Base-by-base conservation (phyloP, 2,888 invertebrate genomes). In the Tenthredo scrophulariae region DNA sequence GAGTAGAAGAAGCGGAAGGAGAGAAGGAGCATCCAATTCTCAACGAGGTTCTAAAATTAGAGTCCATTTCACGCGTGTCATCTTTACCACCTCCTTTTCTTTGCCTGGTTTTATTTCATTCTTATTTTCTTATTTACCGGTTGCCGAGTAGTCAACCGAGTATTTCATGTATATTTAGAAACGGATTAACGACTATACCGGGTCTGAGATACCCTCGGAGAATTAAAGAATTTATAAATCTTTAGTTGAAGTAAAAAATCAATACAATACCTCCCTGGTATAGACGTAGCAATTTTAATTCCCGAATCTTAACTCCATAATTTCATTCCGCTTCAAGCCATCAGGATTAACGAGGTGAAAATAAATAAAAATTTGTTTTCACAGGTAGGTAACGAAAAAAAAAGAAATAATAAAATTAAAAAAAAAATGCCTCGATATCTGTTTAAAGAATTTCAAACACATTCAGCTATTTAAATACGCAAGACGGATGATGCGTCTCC, bases 11-110 rank as follows among this genome's bases (percentile, higher is more conserved):
- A 70, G 70, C 18, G 18, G 62, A 40, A 62, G 62, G 6, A 58
- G 62, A 37, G 26, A 33, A 26, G 46, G 18, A 18, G 40, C 58
- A 58, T 40, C 58, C 80, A 80, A 80, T 80, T 80, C 80, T 80
- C 80, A 70, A 82, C 72, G 65, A 86, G 80, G 75, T 75, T 82
- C 85, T 89, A 90, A 90, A 90, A 90, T 91, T 91, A 90, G 89
- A 90, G 88, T 88, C 89, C 88, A 89, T 89, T 90, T 88, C 87
- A 88, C 85, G 86, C 88, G 77, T 84, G 85, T 85, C 79, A 85
- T 84, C 85, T 88, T 85, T 88, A 88, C 88, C 90, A 89, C 87
- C 87, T 86, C 84, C 86, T 88, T 80, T 84, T 85, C 62, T n/a
- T 75, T 33, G 10, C 74, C 58, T 84, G 9, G 46, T 72, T 85